Base-by-base conservation (phyloP, 2,113 vertebrate genomes). In the Cheirogaleus medius region DNA sequence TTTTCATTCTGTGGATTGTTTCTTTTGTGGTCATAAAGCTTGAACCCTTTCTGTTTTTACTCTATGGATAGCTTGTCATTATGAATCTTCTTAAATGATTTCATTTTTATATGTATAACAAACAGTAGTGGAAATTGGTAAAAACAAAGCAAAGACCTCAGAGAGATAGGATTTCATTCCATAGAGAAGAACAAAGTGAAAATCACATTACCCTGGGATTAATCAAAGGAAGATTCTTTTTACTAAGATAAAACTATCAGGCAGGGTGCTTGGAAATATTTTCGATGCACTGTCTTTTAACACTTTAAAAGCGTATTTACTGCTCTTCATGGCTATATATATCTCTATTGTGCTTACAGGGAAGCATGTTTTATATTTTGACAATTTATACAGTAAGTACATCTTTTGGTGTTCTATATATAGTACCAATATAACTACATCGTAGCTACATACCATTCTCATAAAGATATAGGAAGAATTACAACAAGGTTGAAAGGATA, bases 131-230 rank as follows among this genome's bases (percentile, higher is more conserved):
- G 37, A 29, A 63, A 63, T 63, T 60, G 9, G 60, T 63, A 12
- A 83, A 44, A 83, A 83, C 29, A 52, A 77, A 68, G 17, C 74
- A 49, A 49, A 77, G 34, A 44, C 15, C 17, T 37, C 17, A 98
- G 98, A 99, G 98, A 96, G 98, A 98, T 73, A 99, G 98, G 83
- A 97, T 99, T 96, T 96, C 99, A 81, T 97, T 99, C 69, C 98
- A 99, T 80, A 98, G 98, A 97, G 97, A 98, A 96, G 97, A 98
- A 96, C 95, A 98, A 81, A 98, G 98, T 98, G 14, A 14, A 93
- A 98, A 98, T 97, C 96, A 98, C 63, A 97, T 99, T 37, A 98
- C 97, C 34, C 74, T 99, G 98, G 98, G 98, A 96, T 97, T 99
- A 96, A 93, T 97, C 88, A 98, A 98, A 98, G 99, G 99, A 93